These are phyloP conservation scores for Dysidea cf. avara DNA, from an alignment of 37 sponge, comb jelly and placozoan species.

Conservation along the genomic window DNA sequence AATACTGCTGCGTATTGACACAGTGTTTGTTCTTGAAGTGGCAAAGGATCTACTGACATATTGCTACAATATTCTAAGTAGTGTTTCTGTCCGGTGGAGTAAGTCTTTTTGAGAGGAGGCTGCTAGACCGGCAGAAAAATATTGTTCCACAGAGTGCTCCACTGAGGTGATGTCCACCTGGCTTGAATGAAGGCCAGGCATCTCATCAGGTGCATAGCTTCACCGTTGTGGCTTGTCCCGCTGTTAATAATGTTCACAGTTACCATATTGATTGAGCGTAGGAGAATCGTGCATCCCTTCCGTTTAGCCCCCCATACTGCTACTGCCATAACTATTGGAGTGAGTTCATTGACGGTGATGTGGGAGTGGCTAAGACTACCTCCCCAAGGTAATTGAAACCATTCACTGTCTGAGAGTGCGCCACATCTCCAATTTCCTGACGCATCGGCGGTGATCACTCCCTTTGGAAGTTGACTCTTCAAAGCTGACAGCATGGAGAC, in stretches of 20 bases:
- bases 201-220: conserved; percentile 46
- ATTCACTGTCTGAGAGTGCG: conserved; percentile 2
- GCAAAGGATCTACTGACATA: conserved; percentile 1
- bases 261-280: conserved; percentile 40
- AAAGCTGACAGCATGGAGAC: neutral
- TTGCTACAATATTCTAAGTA: conserved; percentile 20
- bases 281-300: conserved; percentile 11
- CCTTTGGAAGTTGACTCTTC: neutral
- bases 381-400: conserved; percentile 49
- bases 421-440: conserved; percentile 51
- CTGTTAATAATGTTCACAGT: conserved; percentile 24
- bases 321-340: conserved; percentile 43
- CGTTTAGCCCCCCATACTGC: conserved; percentile 47
- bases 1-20: conserved; percentile 11
- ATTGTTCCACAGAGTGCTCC: conserved; percentile 24
- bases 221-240: conserved; percentile 11
- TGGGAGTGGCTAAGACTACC: neutral
- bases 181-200: conserved; percentile 47
- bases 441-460: conserved; percentile 21
- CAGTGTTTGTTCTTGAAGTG: conserved; percentile 15
- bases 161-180: conserved; percentile 21
- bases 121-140: conserved; percentile 24
- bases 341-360: conserved; percentile 58
- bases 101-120: neutral
- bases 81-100: conserved; percentile 1